A percentile compares a stretch with the other conserved stretches of the same genome.
phyloP scores from a whole-genome alignment of 2,888 invertebrate species.

The Leptinotarsa rubiginosa region DNA sequence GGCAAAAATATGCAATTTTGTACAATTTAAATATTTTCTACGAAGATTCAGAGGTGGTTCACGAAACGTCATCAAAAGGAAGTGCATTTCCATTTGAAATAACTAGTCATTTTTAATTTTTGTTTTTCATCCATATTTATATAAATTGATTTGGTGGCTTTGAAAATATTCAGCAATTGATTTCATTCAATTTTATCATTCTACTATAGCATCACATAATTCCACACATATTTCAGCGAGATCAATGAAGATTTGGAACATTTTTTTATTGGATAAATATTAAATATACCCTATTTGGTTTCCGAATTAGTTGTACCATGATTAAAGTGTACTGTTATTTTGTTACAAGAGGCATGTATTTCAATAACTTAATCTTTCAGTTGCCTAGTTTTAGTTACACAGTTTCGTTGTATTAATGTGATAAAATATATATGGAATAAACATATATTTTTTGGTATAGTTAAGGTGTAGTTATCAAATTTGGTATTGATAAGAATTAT shows the following conservation, averaged over 20 bases:
- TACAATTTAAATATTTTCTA: too few relatives aligned
- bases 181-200: too few relatives aligned
- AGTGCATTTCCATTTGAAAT: too few relatives aligned
- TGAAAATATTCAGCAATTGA: background rate
- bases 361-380: slow-evolving; percentile 20
- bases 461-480: slow-evolving; percentile 23
- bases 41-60: too few relatives aligned
- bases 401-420: slow-evolving; percentile 41
- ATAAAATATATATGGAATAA: slow-evolving; percentile 34
- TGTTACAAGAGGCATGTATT: slow-evolving; percentile 16
- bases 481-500: slow-evolving; percentile 14
- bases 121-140: too few relatives aligned
- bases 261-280: background rate
- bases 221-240: too few relatives aligned
- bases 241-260: background rate
- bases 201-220: too few relatives aligned
- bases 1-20: too few relatives aligned
- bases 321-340: background rate
- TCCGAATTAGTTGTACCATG: background rate
- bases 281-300: background rate
- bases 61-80: too few relatives aligned
- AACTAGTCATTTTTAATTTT: too few relatives aligned
- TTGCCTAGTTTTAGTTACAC: slow-evolving; percentile 31
- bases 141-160: too few relatives aligned
- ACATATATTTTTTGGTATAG: slow-evolving; percentile 28